These are phyloP conservation scores for Variabilichromis moorii DNA, from an alignment of 2,113 vertebrate species.

Conservation along the genomic window DNA sequence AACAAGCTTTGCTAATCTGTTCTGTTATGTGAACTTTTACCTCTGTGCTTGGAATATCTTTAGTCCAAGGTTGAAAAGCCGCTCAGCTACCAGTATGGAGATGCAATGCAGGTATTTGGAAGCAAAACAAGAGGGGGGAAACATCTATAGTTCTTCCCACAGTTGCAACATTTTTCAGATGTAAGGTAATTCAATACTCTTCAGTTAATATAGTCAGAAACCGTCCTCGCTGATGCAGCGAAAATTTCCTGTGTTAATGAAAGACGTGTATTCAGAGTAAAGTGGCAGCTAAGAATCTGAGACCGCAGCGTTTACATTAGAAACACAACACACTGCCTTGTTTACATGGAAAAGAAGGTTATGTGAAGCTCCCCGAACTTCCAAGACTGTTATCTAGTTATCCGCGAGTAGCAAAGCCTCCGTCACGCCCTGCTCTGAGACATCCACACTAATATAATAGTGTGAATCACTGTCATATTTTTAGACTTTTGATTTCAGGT, in stretches of 20 bases:
- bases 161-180: background rate
- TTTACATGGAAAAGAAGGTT: constrained; percentile 2
- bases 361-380: background rate
- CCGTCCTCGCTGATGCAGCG: background rate
- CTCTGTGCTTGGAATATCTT: background rate
- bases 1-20: background rate
- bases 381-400: background rate
- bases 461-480: background rate
- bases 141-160: background rate
- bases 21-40: background rate
- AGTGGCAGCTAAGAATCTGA: background rate
- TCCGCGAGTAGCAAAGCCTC: background rate
- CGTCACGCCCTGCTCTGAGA: background rate
- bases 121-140: background rate
- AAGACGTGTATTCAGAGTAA: background rate
- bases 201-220: background rate
- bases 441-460: background rate
- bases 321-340: constrained; percentile 4
- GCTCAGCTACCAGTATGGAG: background rate
- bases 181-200: background rate
- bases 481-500: background rate
- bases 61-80: background rate
- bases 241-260: background rate
- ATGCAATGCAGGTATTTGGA: background rate
- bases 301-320: background rate